Evolutionary conservation across 2,888 invertebrate species (phyloP), one percentile per base, ranked within the genome.

Genomic region (Epinotia bilunana): DNA sequence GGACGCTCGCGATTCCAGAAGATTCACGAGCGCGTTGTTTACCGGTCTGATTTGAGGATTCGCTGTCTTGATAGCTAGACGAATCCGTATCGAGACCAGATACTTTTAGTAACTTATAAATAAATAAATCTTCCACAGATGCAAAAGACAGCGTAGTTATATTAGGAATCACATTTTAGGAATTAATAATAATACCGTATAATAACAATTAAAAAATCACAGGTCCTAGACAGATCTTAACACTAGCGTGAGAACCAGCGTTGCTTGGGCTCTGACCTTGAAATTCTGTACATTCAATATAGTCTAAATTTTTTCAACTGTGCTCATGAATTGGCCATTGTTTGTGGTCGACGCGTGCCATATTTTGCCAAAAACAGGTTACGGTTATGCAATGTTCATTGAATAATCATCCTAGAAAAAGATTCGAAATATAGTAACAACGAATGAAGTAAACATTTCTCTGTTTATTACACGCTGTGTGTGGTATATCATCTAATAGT

Each of bases 181-280:
- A 71, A 75, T 71, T 83, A 85, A 86, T 87, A 84, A 89, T 88
- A 87, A 86, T 84, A 87, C 62, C 67, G 71, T 71, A 74, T 86
- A 84, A 87, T 88, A 89, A 90, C 86, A 88, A 87, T 90, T 87
- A 61, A 84, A 86, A 87, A 93, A 93, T 93, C 92, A 93, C 93
- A 93, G 92, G 88, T 86, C 77, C 79, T 77, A 79, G 83, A 88
- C 84, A 88, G 87, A 88, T 88, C 92, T 91, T 92, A 92, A 83
- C 88, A 85, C 88, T 93, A 92, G 82, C 82, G 83, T 84, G n/a
- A 46, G 69, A 58, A 60, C 23, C 23, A n/a, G 11, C 43, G 23
- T 58, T 23, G 43, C 20, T 20, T 53, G 33, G n/a, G 33, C 33
- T 60, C 3, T 33, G 82, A 85, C 86, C 33, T 43, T 83, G 74